Conservation (phyloP, 2,113 vertebrate genomes). For the Zeus faber region DNA sequence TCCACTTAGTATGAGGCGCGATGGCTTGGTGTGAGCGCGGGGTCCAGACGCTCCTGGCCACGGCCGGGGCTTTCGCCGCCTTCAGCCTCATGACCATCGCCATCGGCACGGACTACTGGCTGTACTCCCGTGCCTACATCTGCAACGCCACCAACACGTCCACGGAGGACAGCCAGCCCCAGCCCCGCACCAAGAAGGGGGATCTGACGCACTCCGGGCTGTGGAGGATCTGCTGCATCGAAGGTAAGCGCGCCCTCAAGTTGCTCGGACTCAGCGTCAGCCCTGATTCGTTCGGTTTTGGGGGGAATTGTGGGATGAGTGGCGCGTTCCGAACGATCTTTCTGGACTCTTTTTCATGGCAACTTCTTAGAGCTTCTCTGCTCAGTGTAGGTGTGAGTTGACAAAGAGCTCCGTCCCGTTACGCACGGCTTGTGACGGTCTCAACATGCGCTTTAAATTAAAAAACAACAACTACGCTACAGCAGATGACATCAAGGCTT, state of each 20-base stretch:
- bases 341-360: no score
- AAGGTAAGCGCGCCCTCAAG: conserved; percentile 90
- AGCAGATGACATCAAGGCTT: no score
- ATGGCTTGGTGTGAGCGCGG: conserved; percentile 87
- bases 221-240: conserved; percentile 95
- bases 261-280: no score
- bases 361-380: no score
- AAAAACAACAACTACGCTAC: no score
- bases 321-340: no score
- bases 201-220: conserved; percentile 94
- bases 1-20: conserved; percentile 83
- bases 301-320: no score
- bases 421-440: no score
- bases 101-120: conserved; percentile 98
- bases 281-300: no score
- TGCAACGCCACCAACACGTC: conserved; percentile 91
- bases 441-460: no score
- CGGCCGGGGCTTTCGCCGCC: conserved; percentile 91
- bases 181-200: conserved; percentile 78
- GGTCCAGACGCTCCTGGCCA: conserved; percentile 94
- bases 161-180: conserved; percentile 79
- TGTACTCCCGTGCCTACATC: conserved; percentile 92
- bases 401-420: no score
- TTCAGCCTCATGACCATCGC: conserved; percentile 98
- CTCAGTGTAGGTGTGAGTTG: no score